Conservation (phyloP, 2,797 vertebrate species). For the Crocidura indochinensis region DNA sequence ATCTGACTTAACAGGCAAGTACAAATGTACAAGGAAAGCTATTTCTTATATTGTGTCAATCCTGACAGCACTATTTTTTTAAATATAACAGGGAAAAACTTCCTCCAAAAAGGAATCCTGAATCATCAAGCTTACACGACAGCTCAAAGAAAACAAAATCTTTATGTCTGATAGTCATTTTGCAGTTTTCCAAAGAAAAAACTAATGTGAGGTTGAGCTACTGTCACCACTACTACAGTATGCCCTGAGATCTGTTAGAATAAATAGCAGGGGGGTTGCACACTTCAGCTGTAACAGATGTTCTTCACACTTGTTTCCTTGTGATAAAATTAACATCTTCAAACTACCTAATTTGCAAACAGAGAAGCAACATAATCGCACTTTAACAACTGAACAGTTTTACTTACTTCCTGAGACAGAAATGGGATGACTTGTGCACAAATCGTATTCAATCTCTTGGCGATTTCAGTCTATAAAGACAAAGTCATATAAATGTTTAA, state of each 20-base stretch:
- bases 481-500: conserved; percentile 84
- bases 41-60: conserved; percentile 6
- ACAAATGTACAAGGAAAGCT: background rate
- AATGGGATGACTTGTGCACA: conserved; percentile 99
- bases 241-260: conserved; percentile 86
- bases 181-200: conserved; percentile 80
- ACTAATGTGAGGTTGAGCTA: conserved; percentile 84
- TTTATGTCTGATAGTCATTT: conserved; percentile 75
- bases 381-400: conserved; percentile 90
- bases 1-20: background rate
- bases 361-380: conserved; percentile 92
- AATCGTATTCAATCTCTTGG: conserved; percentile 99
- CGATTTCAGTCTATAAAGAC: conserved; percentile 96
- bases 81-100: conserved; percentile 31
- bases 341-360: conserved; percentile 92
- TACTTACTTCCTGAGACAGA: conserved; percentile 99
- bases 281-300: conserved; percentile 91
- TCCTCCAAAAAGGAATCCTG: conserved; percentile 54
- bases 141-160: conserved; percentile 77
- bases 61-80: conserved; percentile 4
- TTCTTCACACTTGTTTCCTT: conserved; percentile 89
- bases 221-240: conserved; percentile 80
- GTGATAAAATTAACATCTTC: conserved; percentile 92
- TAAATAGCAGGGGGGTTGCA: conserved; percentile 88
- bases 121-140: conserved; percentile 72